A percentile compares a stretch with the other conserved stretches of the same genome.
These are phyloP conservation scores for Nerophis lumbriciformis DNA, from an alignment of 2,113 vertebrate species.

Conservation along the genomic window DNA sequence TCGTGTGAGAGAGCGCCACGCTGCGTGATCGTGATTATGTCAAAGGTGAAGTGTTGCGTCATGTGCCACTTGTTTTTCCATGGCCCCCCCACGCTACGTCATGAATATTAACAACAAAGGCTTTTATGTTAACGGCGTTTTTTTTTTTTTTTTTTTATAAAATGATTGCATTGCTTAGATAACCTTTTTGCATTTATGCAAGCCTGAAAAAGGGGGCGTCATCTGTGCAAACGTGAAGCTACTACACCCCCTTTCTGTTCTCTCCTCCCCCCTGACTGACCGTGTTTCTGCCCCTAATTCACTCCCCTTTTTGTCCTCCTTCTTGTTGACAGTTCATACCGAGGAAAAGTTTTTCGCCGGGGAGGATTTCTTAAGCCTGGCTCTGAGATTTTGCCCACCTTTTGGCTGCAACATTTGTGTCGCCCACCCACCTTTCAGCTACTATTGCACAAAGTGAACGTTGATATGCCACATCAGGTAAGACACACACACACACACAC, in stretches of 20 bases:
- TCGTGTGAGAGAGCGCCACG: not conserved
- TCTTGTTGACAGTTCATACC: conserved; percentile 51
- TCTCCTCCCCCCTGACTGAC: conserved; percentile 14
- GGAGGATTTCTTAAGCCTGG: conserved; percentile 35
- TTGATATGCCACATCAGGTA: conserved; percentile 74
- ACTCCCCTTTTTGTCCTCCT: conserved; percentile 24
- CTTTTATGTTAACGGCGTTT: too few relatives aligned
- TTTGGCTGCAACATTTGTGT: conserved; percentile 34
- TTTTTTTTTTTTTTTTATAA: conserved; percentile 17
- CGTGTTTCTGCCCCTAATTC: conserved; percentile 40
- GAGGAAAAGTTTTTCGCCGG: conserved; percentile 43
- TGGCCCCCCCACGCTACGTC: not conserved
- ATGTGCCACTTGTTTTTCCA: conserved; percentile 4
- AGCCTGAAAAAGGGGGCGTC: conserved; percentile 35
- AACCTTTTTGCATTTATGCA: conserved; percentile 21
- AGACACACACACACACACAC: conserved; percentile 8
- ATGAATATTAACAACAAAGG: too few relatives aligned
- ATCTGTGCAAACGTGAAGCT: conserved; percentile 5
- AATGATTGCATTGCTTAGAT: not conserved
- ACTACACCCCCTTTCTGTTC: not conserved
- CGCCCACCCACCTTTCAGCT: not conserved
- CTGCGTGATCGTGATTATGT: not conserved
- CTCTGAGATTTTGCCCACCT: conserved; percentile 32
- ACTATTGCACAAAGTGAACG: conserved; percentile 42
- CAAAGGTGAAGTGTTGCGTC: conserved; percentile 7